Evolutionary conservation across 2,888 invertebrate genomes (phyloP).

Genomic region (Sarcophaga variegata): DNA sequence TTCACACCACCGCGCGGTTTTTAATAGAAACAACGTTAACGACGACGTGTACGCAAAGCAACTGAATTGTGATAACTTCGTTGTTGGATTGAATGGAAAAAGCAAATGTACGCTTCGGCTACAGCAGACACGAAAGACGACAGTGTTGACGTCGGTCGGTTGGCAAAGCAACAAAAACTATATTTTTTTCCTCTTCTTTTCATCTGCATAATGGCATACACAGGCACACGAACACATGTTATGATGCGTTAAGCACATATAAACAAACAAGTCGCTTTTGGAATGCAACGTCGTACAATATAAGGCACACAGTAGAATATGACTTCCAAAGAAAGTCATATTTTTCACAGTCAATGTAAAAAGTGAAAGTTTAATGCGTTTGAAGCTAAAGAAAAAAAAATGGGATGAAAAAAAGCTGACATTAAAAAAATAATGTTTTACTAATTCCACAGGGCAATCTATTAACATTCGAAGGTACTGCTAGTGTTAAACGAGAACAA

Average conservation of each 20-base stretch:
- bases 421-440: too few relatives aligned
- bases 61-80: constrained; percentile 57
- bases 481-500: constrained; percentile 43
- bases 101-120: constrained; percentile 48
- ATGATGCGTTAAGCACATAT: background rate
- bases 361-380: too few relatives aligned
- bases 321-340: too few relatives aligned
- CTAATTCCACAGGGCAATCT: background rate
- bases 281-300: too few relatives aligned
- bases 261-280: background rate
- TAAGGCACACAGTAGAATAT: too few relatives aligned
- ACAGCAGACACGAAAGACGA: constrained; percentile 60
- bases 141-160: constrained; percentile 65
- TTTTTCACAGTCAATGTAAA: too few relatives aligned
- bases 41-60: constrained; percentile 67
- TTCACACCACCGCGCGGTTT: constrained; percentile 64
- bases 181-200: background rate
- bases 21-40: constrained; percentile 55
- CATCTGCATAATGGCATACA: background rate
- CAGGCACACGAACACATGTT: constrained; percentile 6
- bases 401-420: too few relatives aligned
- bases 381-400: too few relatives aligned
- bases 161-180: constrained; percentile 56
- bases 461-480: background rate
- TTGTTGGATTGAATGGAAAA: constrained; percentile 47